phyloP scores from a whole-genome alignment of 2,113 vertebrate species.

The Lates calcarifer region DNA sequence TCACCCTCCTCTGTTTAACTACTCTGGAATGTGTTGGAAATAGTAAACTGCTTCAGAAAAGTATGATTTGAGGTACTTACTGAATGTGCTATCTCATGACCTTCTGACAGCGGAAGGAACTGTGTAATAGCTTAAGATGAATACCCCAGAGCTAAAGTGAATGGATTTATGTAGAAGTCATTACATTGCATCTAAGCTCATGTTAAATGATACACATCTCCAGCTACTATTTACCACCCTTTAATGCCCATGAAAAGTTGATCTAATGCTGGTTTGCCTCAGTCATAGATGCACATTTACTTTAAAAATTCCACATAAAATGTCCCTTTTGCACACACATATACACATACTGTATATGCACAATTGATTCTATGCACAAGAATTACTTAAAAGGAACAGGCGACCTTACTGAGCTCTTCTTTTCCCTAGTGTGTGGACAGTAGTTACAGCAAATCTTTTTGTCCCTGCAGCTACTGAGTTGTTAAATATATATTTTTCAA shows the following conservation, averaged over 20 bases:
- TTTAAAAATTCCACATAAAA: constrained; percentile 12
- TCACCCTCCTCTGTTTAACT: not conserved
- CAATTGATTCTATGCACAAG: not conserved
- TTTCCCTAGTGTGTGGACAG: constrained; percentile 21
- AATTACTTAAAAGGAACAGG: constrained; percentile 15
- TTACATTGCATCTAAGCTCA: constrained; percentile 13
- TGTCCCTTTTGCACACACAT: not conserved
- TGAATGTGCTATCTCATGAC: not conserved
- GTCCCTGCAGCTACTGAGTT: constrained; percentile 21
- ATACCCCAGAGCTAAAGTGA: constrained; percentile 2
- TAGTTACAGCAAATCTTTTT: constrained; percentile 17
- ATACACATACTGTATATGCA: not conserved
- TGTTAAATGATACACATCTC: not conserved
- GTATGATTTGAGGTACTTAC: not conserved
- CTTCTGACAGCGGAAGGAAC: not conserved
- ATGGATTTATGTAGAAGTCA: constrained; percentile 1
- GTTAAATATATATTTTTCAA: constrained; percentile 21
- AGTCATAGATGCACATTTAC: not conserved
- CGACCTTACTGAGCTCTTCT: constrained; percentile 22
- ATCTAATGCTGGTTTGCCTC: not conserved
- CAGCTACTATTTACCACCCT: not conserved
- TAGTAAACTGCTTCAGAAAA: not conserved
- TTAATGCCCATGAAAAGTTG: constrained; percentile 1
- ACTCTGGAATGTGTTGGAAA: not conserved
- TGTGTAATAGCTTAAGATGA: constrained; percentile 3